phyloP scores from a whole-genome alignment of 2,888 invertebrate species.

The Caenorhabditis angaria region DNA sequence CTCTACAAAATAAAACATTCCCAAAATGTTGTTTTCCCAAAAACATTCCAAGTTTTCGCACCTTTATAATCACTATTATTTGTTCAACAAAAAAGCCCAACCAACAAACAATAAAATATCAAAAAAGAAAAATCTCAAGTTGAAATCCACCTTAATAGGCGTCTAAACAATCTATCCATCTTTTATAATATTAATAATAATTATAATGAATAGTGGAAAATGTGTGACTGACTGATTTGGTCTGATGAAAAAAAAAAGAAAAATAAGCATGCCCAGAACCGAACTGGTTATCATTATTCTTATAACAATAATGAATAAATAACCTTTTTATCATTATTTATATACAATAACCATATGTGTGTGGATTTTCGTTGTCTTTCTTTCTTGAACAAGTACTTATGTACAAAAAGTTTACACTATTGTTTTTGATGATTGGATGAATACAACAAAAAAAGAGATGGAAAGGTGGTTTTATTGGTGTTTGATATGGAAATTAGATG shows the following conservation, averaged over 20 bases:
- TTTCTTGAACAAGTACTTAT: not conserved
- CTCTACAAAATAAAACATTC: no score
- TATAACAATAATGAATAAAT: no score
- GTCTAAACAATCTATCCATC: not conserved
- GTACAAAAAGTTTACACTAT: not conserved
- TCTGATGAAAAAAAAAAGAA: not conserved
- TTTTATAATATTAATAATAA: not conserved
- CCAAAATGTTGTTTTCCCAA: no score
- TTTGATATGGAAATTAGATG: conserved; percentile 4
- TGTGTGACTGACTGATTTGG: conserved; percentile 4
- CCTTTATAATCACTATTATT: not conserved
- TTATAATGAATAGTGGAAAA: not conserved
- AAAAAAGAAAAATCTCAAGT: not conserved
- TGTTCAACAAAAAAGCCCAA: not conserved
- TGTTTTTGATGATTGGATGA: not conserved
- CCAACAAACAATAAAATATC: not conserved
- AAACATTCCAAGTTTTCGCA: no score
- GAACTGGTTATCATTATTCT: no score
- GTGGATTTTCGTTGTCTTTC: no score
- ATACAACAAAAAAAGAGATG: not conserved
- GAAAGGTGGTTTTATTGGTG: no score
- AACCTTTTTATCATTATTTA: not conserved
- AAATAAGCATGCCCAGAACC: not conserved
- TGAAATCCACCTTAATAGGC: not conserved
- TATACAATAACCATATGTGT: no score